Percentiles rank a stretch among this genome's conserved stretches.
phyloP scores from a whole-genome alignment of 1,140 invertebrate genomes.

The Linepithema humile region DNA sequence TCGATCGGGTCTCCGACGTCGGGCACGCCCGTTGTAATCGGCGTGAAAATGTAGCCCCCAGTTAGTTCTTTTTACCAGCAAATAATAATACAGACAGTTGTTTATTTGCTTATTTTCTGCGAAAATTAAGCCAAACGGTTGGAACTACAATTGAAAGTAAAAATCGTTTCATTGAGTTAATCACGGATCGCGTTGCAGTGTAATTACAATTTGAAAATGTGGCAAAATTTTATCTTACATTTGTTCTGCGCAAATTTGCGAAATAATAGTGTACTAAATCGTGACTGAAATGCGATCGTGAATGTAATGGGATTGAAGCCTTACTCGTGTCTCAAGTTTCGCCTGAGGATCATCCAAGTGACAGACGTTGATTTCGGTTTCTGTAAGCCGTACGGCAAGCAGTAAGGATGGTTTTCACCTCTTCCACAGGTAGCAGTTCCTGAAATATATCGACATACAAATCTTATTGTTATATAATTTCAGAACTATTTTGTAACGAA shows the following conservation, averaged over 20 bases:
- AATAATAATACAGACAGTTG: not conserved
- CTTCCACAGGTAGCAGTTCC: not conserved
- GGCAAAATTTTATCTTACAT: not conserved
- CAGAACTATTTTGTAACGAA: not conserved
- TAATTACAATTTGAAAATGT: not conserved
- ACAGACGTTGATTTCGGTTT: slow-evolving; percentile 41
- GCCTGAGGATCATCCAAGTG: not conserved
- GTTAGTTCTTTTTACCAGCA: not conserved
- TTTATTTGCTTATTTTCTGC: not conserved
- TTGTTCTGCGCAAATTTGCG: not conserved
- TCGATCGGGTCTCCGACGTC: slow-evolving; percentile 16
- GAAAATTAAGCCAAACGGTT: too few relatives aligned
- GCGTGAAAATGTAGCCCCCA: not conserved
- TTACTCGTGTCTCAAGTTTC: slow-evolving; percentile 17
- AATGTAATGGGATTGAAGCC: not conserved
- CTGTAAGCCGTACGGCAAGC: too few relatives aligned
- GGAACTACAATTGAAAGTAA: too few relatives aligned
- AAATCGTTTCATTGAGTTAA: not conserved
- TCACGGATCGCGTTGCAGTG: too few relatives aligned
- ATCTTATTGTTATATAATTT: not conserved
- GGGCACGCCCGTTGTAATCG: slow-evolving; percentile 11
- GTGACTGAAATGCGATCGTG: slow-evolving; percentile 3
- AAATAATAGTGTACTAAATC: not conserved
- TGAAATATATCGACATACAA: not conserved
- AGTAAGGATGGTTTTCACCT: not conserved